Conservation (phyloP, 2,797 vertebrate genomes). For the Coregonus sp. region DNA sequence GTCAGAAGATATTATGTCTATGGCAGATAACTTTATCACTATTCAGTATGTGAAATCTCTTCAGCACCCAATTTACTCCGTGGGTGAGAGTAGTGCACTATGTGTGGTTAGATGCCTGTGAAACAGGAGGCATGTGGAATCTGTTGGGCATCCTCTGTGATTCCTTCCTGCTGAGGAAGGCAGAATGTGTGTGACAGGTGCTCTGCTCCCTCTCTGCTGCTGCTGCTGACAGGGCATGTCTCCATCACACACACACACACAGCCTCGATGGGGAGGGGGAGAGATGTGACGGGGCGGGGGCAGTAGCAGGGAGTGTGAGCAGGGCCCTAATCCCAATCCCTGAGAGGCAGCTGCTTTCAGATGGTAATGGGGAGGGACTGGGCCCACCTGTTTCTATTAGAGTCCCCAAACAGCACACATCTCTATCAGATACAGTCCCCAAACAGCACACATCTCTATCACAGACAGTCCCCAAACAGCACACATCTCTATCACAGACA, state of each 20-base stretch:
- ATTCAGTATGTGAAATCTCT: not conserved
- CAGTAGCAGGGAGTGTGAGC: slow-evolving; percentile 9
- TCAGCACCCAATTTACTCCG: not conserved
- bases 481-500: not conserved
- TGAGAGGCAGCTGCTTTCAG: slow-evolving; percentile 19
- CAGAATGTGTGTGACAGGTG: slow-evolving; percentile 42
- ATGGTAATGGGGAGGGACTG: slow-evolving; percentile 11
- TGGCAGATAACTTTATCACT: not conserved
- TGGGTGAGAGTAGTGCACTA: not conserved
- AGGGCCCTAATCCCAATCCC: not conserved
- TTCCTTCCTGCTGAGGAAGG: slow-evolving; percentile 31
- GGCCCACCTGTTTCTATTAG: slow-evolving; percentile 7
- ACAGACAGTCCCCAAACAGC: not conserved
- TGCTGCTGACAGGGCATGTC: slow-evolving; percentile 42
- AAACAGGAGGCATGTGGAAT: slow-evolving; percentile 13
- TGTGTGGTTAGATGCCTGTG: not conserved
- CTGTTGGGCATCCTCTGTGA: slow-evolving; percentile 6
- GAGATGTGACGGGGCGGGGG: no score
- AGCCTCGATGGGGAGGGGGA: no score
- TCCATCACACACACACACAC: slow-evolving; percentile 11
- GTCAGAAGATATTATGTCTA: not conserved
- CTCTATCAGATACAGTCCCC: not conserved
- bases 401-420: not conserved
- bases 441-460: slow-evolving; percentile 5
- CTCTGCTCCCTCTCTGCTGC: slow-evolving; percentile 32